A percentile compares a stretch with the other conserved stretches of the same genome.
These are phyloP conservation scores for Drosophila yooni DNA, from an alignment of 2,888 invertebrate genomes.

Conservation along the genomic window DNA sequence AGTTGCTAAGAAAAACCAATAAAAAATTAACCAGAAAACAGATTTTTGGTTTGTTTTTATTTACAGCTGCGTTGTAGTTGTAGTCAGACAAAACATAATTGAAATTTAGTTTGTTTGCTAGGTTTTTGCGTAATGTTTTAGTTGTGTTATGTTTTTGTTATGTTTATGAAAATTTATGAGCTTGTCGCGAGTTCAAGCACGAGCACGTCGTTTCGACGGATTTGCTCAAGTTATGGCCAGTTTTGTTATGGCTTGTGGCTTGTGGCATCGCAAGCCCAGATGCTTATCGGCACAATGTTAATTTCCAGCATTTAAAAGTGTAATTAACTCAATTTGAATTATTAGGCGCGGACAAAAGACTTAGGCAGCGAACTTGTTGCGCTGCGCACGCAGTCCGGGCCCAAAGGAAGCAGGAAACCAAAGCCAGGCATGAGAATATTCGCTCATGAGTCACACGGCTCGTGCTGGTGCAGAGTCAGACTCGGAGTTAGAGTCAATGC, in stretches of 20 bases:
- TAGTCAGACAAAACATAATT: conserved; percentile 42
- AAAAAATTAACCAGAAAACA: conserved; percentile 55
- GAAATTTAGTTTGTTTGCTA: conserved; percentile 42
- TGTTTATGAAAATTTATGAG: conserved; percentile 78
- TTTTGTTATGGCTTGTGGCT: conserved; percentile 55
- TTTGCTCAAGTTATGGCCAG: conserved; percentile 63
- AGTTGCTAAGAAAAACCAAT: conserved; percentile 60
- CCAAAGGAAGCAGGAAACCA: conserved; percentile 76
- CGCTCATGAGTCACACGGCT: conserved; percentile 67
- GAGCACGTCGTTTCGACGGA: conserved; percentile 39
- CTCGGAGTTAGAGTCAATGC: conserved; percentile 13
- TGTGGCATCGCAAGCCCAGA: conserved; percentile 64
- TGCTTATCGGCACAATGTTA: conserved; percentile 75
- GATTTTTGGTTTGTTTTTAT: conserved; percentile 39
- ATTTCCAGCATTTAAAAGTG: conserved; percentile 78
- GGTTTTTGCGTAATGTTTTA: conserved; percentile 46
- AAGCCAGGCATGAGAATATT: conserved; percentile 69
- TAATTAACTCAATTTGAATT: conserved; percentile 78
- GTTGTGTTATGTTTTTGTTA: conserved; percentile 42
- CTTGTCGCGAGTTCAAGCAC: conserved; percentile 57
- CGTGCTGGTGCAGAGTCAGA: conserved; percentile 48
- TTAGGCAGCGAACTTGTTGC: conserved; percentile 73
- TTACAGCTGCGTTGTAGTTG: conserved; percentile 5
- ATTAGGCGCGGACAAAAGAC: conserved; percentile 74
- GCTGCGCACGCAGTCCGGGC: conserved; percentile 19